Evolutionary conservation across 2,888 invertebrate genomes (phyloP).

Genomic region (Cerastoderma edule): DNA sequence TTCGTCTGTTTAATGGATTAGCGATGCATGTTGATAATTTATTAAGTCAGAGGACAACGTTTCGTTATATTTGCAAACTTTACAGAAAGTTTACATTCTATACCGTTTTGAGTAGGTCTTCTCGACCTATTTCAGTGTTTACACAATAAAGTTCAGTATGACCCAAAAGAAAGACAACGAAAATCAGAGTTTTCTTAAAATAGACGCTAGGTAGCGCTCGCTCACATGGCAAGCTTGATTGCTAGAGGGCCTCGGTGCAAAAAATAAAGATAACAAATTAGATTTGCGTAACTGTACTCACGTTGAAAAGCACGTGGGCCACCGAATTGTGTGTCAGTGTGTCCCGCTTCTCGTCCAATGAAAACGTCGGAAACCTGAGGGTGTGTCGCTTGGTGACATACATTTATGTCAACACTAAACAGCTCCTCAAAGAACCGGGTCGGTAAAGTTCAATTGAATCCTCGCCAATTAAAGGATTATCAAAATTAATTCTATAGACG

Average conservation of each 20-base stretch:
- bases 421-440: too few species aligned
- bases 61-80: background rate
- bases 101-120: background rate
- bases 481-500: too few species aligned
- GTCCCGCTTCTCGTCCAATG: conserved; percentile 6
- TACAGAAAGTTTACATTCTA: background rate
- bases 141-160: too few species aligned
- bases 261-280: too few species aligned
- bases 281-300: background rate
- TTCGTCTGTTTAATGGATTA: background rate
- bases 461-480: too few species aligned
- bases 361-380: background rate
- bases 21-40: background rate
- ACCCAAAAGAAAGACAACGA: background rate
- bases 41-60: background rate
- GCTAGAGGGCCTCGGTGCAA: too few species aligned
- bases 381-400: conserved; percentile 25
- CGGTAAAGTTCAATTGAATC: too few species aligned
- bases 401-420: too few species aligned
- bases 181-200: background rate
- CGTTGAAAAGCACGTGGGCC: background rate
- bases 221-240: too few species aligned
- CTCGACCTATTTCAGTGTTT: too few species aligned
- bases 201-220: too few species aligned
- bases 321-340: conserved; percentile 19